phyloP scores from a whole-genome alignment of 1,140 invertebrate species.

The Drosophila ironensis region DNA sequence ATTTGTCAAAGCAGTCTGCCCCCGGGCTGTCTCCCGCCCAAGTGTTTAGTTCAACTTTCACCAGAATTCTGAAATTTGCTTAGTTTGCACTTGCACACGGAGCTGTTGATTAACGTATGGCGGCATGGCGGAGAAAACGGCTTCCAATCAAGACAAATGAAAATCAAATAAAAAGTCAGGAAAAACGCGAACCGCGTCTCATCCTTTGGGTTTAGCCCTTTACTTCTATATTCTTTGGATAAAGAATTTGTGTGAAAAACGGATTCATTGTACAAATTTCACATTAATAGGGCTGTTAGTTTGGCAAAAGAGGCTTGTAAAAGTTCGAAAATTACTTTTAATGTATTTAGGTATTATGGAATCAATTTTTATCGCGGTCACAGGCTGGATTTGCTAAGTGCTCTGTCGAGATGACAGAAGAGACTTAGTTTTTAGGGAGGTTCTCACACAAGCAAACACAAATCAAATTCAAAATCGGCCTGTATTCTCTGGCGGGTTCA shows the following conservation, averaged over 20 bases:
- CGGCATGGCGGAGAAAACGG: background rate
- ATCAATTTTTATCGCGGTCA: too few relatives aligned
- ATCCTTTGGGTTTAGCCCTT: background rate
- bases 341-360: too few relatives aligned
- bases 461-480: slow-evolving; percentile 30
- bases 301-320: background rate
- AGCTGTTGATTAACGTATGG: slow-evolving; percentile 32
- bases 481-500: slow-evolving; percentile 63
- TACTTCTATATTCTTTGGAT: background rate
- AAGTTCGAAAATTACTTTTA: background rate
- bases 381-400: too few relatives aligned
- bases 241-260: too few relatives aligned
- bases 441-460: slow-evolving; percentile 5
- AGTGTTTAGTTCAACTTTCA: slow-evolving; percentile 38
- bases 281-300: too few relatives aligned
- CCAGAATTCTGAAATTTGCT: slow-evolving; percentile 44
- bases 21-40: slow-evolving; percentile 14
- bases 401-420: background rate
- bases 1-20: slow-evolving; percentile 72
- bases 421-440: slow-evolving; percentile 1
- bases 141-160: slow-evolving; percentile 21
- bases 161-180: slow-evolving; percentile 5
- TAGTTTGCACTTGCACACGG: slow-evolving; percentile 40
- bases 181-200: background rate
- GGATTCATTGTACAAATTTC: background rate